Base-by-base conservation (phyloP, 2,113 vertebrate species). In the Osmerus eperlanus region DNA sequence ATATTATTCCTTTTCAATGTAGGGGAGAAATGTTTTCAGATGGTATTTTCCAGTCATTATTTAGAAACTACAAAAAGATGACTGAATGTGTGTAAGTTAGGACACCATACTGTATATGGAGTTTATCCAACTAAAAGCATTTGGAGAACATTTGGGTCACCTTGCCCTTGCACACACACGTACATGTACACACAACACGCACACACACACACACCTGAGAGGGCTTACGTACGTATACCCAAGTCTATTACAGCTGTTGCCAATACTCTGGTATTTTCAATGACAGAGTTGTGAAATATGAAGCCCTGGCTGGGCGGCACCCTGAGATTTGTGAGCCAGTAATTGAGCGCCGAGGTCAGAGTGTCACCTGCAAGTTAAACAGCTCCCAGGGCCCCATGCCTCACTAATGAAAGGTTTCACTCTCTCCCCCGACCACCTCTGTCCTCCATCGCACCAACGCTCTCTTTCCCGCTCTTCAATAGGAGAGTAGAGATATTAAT, bases 291-390 rank as follows among this genome's bases (percentile, higher is more conserved):
- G 69, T 65, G 25, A 75, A 53, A 73, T 67, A 73, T 14, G 28
- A 25, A 54, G 64, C 41, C 8, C 8, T 12, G 51, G 28, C 18
- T 18, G 69, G 52, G 32, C 47, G 62, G 58, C 32, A 66, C 51
- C 56, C 16, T 13, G 61, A 73, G 61, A 70, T 32, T 32, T 67
- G 70, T 19, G 70, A 70, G 32, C 54, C 67, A 58, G 72, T 67
- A 67, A 67, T 73, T 47, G 29, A 67, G 66, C 56, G 7, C 29
- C 6, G 69, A 72, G 56, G 69, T 74, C 73, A 51, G 4, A 12
- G 32, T 73, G 64, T 73, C 68, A 71, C 25, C 67, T 66, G 67
- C 64, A 76, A 75, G 71, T 36, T 75, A 66, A 73, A 54, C 72
- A 65, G 36, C 74, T 71, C 67, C 11, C 15, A 23, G 58, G 67